Evolutionary conservation across 2,113 vertebrate genomes (phyloP).

Genomic region (Psammodynastes pulverulentus): DNA sequence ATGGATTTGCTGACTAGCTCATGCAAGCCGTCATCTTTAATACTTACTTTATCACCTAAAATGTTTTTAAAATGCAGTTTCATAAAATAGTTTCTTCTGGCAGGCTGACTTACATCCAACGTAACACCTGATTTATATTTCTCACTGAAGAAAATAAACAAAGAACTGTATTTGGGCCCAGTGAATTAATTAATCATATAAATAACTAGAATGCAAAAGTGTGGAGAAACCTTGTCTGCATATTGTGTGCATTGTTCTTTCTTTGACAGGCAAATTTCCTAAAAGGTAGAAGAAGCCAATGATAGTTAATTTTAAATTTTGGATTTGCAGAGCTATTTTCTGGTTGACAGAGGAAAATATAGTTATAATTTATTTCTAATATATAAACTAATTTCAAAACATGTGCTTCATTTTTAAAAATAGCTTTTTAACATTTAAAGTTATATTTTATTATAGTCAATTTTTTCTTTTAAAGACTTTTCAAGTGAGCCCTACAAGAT

Average conservation of each 20-base stretch:
- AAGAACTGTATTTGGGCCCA: neutral
- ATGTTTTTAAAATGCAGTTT: neutral
- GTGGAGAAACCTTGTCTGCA: neutral
- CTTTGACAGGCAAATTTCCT: neutral
- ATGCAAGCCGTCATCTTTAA: neutral
- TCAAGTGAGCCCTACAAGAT: neutral
- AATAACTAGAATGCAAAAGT: neutral
- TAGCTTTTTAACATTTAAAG: neutral
- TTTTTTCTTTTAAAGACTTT: neutral
- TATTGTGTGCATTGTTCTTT: neutral
- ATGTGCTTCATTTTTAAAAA: neutral
- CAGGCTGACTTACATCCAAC: neutral
- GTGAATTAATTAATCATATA: neutral
- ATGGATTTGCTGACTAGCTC: neutral
- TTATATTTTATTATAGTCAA: neutral
- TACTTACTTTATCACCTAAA: neutral
- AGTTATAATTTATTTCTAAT: neutral
- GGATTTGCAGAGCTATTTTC: neutral
- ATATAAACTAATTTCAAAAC: neutral
- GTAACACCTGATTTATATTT: neutral
- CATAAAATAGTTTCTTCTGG: neutral
- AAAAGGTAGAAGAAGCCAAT: neutral
- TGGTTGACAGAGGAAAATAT: neutral
- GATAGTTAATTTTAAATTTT: neutral
- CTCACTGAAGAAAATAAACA: neutral